phyloP scores from a whole-genome alignment of 2,113 vertebrate genomes.

The Notothenia rossii region DNA sequence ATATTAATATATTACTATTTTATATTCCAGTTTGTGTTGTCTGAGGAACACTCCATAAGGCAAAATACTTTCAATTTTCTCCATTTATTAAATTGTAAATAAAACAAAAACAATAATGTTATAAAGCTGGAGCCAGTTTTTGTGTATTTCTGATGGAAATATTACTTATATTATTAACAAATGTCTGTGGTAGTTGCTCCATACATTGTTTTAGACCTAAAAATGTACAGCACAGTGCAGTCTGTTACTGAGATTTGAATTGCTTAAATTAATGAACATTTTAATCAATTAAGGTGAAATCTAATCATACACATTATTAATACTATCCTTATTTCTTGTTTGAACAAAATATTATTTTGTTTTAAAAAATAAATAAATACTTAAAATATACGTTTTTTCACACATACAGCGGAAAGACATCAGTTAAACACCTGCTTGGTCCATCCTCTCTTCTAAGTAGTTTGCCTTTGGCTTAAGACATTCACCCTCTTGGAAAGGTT shows the following conservation, averaged over 20 bases:
- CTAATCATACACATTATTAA: not conserved
- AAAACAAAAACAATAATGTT: not conserved
- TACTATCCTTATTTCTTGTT: not conserved
- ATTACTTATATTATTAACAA: not conserved
- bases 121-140: not conserved
- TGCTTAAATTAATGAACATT: not conserved
- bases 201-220: not conserved
- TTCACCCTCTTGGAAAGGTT: slow-evolving; percentile 69
- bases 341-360: not conserved
- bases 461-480: slow-evolving; percentile 49
- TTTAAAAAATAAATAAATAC: no score
- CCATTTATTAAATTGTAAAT: not conserved
- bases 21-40: no score
- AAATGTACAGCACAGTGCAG: not conserved
- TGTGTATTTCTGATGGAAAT: not conserved
- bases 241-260: not conserved
- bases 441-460: slow-evolving; percentile 25
- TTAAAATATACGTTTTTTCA: not conserved
- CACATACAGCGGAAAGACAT: slow-evolving; percentile 53
- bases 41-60: no score
- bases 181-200: not conserved
- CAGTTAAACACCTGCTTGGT: not conserved
- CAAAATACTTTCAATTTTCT: no score
- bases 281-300: not conserved
- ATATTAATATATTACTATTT: no score